These are phyloP conservation scores for Nasonia vitripennis DNA, from an alignment of 1,140 invertebrate species.

Conservation along the genomic window DNA sequence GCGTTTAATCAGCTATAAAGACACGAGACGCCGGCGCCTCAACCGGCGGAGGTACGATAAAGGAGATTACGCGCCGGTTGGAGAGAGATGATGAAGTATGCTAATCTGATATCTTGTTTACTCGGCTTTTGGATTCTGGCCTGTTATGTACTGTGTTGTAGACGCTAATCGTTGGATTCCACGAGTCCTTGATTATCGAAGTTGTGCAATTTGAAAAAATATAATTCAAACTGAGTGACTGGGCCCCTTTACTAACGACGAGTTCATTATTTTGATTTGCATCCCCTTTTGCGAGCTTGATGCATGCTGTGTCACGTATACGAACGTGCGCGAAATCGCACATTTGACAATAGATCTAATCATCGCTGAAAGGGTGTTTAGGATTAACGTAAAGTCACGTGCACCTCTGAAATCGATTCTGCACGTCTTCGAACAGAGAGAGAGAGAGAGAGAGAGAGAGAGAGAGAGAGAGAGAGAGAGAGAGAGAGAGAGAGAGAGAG, in stretches of 20 bases:
- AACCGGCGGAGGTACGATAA: conserved; percentile 4
- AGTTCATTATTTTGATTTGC: background rate
- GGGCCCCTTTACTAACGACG: background rate
- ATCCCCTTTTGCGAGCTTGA: background rate
- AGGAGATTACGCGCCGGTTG: conserved; percentile 17
- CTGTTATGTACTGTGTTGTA: background rate
- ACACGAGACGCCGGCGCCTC: background rate
- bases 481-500: no score
- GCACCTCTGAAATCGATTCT: background rate
- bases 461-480: no score
- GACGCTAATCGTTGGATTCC: background rate
- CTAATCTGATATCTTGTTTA: conserved; percentile 42
- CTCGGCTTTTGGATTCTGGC: conserved; percentile 2
- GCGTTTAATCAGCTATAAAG: conserved; percentile 28
- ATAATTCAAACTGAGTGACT: background rate
- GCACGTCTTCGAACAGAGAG: no score
- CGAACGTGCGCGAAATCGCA: background rate
- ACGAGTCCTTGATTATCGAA: background rate
- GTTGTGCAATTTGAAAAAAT: background rate
- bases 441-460: no score
- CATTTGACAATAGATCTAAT: conserved; percentile 1
- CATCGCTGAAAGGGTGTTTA: background rate
- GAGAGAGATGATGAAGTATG: conserved; percentile 35
- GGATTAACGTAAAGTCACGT: background rate
- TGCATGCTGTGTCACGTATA: background rate